Conservation (phyloP, 1,140 invertebrate genomes). For the Brachionus rotundiformis region DNA sequence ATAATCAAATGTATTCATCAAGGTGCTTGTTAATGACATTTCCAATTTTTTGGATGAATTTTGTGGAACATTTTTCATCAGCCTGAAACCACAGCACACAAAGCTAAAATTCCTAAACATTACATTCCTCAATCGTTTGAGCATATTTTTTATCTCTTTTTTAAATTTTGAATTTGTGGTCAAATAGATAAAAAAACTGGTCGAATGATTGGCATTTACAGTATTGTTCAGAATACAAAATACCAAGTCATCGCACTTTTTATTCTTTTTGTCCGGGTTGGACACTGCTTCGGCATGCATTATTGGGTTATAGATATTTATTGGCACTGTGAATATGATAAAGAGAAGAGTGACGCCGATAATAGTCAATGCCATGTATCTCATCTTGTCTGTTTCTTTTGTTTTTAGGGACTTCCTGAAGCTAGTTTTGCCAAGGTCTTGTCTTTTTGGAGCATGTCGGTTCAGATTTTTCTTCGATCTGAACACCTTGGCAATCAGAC, state of each 20-base stretch:
- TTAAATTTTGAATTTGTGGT: conserved; percentile 52
- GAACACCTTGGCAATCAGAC: not conserved
- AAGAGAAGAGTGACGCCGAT: conserved; percentile 49
- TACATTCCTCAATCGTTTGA: not conserved
- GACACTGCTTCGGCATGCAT: conserved; percentile 32
- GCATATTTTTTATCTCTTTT: conserved; percentile 15
- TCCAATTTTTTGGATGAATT: not conserved
- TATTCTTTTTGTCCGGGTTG: not conserved
- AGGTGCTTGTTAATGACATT: not conserved
- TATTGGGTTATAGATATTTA: conserved; percentile 39
- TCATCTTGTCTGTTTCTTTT: not conserved
- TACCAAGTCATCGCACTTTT: conserved; percentile 47
- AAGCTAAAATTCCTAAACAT: conserved; percentile 14
- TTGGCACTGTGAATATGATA: conserved; percentile 45
- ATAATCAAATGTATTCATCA: not conserved
- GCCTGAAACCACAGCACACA: conserved; percentile 6
- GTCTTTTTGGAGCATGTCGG: not conserved
- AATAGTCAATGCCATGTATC: conserved; percentile 33
- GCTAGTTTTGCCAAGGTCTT: not conserved
- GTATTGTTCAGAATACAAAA: conserved; percentile 49
- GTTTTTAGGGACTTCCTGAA: not conserved
- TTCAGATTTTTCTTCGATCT: conserved; percentile 15
- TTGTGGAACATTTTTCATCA: not conserved
- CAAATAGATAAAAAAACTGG: conserved; percentile 51
- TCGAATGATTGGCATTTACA: conserved; percentile 45